These are phyloP conservation scores for Saguinus imperator DNA, from an alignment of 2,113 vertebrate species.

Conservation along the genomic window DNA sequence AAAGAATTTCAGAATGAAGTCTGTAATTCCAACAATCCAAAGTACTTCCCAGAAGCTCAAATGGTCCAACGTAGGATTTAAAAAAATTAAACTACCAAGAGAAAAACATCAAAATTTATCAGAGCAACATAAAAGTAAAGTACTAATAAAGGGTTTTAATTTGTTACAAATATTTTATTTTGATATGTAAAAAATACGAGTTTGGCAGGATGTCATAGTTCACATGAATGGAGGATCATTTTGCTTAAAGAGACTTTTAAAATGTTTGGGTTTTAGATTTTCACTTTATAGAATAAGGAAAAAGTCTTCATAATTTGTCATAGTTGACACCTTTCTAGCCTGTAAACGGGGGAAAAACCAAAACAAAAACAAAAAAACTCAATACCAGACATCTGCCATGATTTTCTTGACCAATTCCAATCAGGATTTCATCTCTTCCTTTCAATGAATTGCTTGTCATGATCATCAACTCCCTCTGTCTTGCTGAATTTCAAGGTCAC, in stretches of 20 bases:
- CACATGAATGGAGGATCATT: background rate
- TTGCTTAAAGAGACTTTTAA: slow-evolving; percentile 44
- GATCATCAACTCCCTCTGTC: background rate
- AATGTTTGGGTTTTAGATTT: slow-evolving; percentile 15
- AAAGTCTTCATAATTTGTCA: slow-evolving; percentile 11
- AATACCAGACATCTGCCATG: background rate
- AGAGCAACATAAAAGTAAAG: slow-evolving; percentile 26
- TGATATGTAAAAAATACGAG: slow-evolving; percentile 25
- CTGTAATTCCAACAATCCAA: slow-evolving; percentile 96
- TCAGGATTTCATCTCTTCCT: background rate
- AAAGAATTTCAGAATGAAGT: slow-evolving; percentile 95
- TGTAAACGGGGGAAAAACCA: background rate
- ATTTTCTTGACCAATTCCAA: background rate
- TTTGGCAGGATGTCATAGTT: slow-evolving; percentile 13
- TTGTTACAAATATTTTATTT: slow-evolving; percentile 31
- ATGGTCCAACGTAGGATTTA: slow-evolving; percentile 90
- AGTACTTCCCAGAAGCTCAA: slow-evolving; percentile 95
- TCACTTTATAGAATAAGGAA: slow-evolving; percentile 14
- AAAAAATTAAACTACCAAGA: slow-evolving; percentile 92
- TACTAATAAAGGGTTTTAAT: background rate
- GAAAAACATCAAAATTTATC: slow-evolving; percentile 76
- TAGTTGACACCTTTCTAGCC: background rate
- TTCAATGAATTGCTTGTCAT: slow-evolving; percentile 14
- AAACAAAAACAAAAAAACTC: background rate
- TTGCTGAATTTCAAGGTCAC: background rate